These are phyloP conservation scores for Augiades crinisus DNA, from an alignment of 2,888 invertebrate species.

Conservation along the genomic window DNA sequence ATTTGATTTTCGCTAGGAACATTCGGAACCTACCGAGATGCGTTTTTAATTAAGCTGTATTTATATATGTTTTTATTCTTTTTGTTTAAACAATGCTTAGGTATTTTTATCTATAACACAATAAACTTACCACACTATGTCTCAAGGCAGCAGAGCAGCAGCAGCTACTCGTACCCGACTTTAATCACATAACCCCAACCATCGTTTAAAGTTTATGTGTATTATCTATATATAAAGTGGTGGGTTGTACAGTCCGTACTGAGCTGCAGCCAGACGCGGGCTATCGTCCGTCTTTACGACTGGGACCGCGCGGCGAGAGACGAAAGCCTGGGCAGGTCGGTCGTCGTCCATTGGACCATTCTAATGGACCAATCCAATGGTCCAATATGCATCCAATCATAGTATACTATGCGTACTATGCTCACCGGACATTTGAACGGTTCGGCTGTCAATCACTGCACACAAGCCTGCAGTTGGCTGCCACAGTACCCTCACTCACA, in stretches of 20 bases:
- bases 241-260: constrained; percentile 74
- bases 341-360: constrained; percentile 41
- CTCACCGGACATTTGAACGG: constrained; percentile 7
- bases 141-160: not conserved
- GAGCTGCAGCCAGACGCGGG: constrained; percentile 53
- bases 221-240: constrained; percentile 44
- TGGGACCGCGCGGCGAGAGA: constrained; percentile 95
- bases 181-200: constrained; percentile 8
- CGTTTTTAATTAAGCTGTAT: too few species aligned
- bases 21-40: not conserved
- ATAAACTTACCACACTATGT: not conserved
- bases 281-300: constrained; percentile 88
- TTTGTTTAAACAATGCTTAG: too few species aligned
- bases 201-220: constrained; percentile 26
- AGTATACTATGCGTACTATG: not conserved
- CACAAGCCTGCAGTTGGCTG: constrained; percentile 32
- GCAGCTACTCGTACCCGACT: not conserved
- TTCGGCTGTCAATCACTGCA: constrained; percentile 24
- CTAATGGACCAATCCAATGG: not conserved
- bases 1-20: constrained; percentile 3
- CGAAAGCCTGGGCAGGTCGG: constrained; percentile 96
- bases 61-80: too few species aligned
- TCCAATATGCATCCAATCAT: not conserved
- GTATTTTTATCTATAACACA: too few species aligned
- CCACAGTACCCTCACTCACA: constrained; percentile 15